Base-by-base conservation (phyloP, 1,140 invertebrate genomes). In the Hyphantria cunea region DNA sequence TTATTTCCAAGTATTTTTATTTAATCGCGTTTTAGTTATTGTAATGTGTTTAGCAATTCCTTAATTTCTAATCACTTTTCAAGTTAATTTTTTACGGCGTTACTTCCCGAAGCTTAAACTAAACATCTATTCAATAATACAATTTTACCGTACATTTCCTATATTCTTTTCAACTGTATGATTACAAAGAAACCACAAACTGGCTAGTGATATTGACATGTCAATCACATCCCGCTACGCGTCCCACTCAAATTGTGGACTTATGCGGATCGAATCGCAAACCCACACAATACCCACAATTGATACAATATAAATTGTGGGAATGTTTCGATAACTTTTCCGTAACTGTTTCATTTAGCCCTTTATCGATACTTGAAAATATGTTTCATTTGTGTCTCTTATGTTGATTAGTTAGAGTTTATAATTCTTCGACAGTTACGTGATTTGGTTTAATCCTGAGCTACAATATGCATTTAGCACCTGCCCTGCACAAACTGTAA, bases 261-360 rank as follows among this genome's bases (percentile, higher is more conserved):
- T 56, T 59, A 68, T 70, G 58, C 59, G 59, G 58, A 70, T 65
- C 66, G 51, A 70, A 74, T 66, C 63, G 63, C 68, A 59, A 64
- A 47, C 53, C 56, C 42, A 15, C 44, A 51, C 63, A 75, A 72
- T 52, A 34, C 58, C 33, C 32, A 59, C 77, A 82, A 79, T 76
- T 77, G 74, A 73, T 48, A 80, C 76, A 80, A 80, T 70, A 52
- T 60, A 47, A 39, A 47, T 56, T 72, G 62, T 60, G 61, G 68
- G 50, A 71, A 74, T 73, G 70, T 68, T 70, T 69, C 45, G 54
- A 59, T 66, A 67, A 25, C 60, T 56, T 7, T 63, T 33, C 64
- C 69, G n/a, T 56, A 56, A 56, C 54, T 56, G 54, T 56, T 56
- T 37, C 37, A 56, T 56, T 48, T 34, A 56, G 32, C 42, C 54